Evolutionary conservation across 2,113 vertebrate species (phyloP), one percentile per base, ranked within the genome.

Genomic region (Amblyornis subalaris): DNA sequence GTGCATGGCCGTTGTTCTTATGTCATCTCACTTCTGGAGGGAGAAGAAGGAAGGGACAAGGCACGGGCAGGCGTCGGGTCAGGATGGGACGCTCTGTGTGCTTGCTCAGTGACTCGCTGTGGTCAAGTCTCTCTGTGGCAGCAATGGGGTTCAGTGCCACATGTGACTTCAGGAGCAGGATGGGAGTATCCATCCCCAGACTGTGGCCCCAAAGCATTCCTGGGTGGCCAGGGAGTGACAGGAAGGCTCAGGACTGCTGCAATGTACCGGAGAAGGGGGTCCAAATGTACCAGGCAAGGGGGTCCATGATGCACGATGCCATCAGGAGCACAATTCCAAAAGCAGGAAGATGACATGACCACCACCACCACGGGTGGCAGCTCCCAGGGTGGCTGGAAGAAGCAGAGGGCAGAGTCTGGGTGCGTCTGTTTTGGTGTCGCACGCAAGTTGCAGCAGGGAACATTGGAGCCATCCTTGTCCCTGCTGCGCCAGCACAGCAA

Each of bases 261-360:
- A 42, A 3, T 1, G 1, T 26, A 29, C 19, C 9, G 5, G 9
- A 36, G 2, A 8, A 80, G n/a, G 35, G 14, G 28, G 40, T 12
- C 13, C 1, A 0, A 29, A 10, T 0, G 0, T 23, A 26, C 12
- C 8, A 1, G 4, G 31, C 1, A 3, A 78, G 28, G 24, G 12
- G 26, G 38, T 10, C 6, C 1, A 2, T 12, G 9, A 48, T 18
- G 23, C n/a, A 31, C 0, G 0, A 44, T 5, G 21, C 31, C 31
- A 24, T 42, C 69, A 19, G 66, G 28, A 29, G 6, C 25, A 10
- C 29, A n/a, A 45, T 28, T 54, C 65, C 10, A 1, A 42, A 28
- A 1, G 16, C 14, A 1, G 45, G 57, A 50, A 54, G n/a, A n/a
- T 16, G 7, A 36, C 5, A 1, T 0, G 3, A 44, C 21, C 29